Base-by-base conservation (phyloP, 2,888 invertebrate species). In the Agonopterix alstromeriana region DNA sequence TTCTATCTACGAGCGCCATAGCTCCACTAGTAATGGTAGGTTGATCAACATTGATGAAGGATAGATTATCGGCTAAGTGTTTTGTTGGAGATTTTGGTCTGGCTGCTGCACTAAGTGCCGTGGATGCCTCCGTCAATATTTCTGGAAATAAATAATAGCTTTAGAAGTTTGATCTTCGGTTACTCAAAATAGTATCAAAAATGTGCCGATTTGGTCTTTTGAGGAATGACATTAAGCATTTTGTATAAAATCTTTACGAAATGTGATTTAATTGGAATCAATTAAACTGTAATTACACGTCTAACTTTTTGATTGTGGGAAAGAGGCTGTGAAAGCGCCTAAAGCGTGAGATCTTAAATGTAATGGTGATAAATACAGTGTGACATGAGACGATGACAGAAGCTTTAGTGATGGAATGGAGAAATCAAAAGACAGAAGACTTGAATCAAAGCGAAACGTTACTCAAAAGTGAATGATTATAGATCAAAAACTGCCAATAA, bases 381-480 rank as follows among this genome's bases (percentile, higher is more conserved):
- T 61, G 46, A 52, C 54, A 56, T 56, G 53, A 61, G 44, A 57
- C 47, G 56, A 65, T 70, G 74, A 77, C 67, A 60, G 50, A 80
- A 81, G 81, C 82, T 65, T 56, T 50, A 53, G 64, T 72, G 69
- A 72, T 70, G 62, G 58, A 67, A 72, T 78, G 68, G 63, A 63
- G 64, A 73, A 77, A 57, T 3, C 44, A 65, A 76, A 77, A 57
- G 65, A 78, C 77, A 65, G 61, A 74, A 73, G 67, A 72, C 57
- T 72, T 59, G 83, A 85, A 82, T 87, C 88, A 86, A 87, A 85
- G 88, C 88, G 88, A 88, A 88, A 88, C 88, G 72, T 87, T 87
- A 86, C 87, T 78, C 85, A 79, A 83, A 78, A 59, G 76, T 82
- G 78, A 70, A 73, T 70, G 66, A 73, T 60, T 70, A 56, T 52